A percentile compares a stretch with the other conserved stretches of the same genome.
phyloP scores from a whole-genome alignment of 2,797 vertebrate species.

The Lophius americanus region DNA sequence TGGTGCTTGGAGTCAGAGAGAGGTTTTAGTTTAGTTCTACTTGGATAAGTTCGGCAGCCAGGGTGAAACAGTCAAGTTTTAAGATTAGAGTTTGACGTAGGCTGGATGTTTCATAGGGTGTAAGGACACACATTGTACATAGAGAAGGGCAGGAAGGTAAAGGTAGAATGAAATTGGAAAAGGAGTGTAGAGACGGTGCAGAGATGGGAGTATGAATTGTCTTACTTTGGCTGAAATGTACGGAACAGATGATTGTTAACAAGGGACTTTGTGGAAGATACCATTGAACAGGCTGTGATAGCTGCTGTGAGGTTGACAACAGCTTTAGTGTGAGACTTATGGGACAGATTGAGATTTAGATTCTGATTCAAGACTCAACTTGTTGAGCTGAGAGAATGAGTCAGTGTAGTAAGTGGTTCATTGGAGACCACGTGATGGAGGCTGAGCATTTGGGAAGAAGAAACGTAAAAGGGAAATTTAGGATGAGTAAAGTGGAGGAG shows the following conservation, averaged over 20 bases:
- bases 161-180: slow-evolving; percentile 40
- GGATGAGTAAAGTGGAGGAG: slow-evolving; percentile 45
- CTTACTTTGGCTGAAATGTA: slow-evolving; percentile 29
- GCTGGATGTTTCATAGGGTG: slow-evolving; percentile 41
- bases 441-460: slow-evolving; percentile 23
- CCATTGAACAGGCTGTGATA: slow-evolving; percentile 34
- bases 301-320: slow-evolving; percentile 18
- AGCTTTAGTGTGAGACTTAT: slow-evolving; percentile 20
- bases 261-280: slow-evolving; percentile 41
- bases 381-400: slow-evolving; percentile 30
- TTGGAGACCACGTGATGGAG: slow-evolving; percentile 23
- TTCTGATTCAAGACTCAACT: slow-evolving; percentile 32
- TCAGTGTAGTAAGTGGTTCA: slow-evolving; percentile 6
- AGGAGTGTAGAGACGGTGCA: slow-evolving; percentile 21
- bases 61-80: slow-evolving; percentile 29
- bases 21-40: slow-evolving; percentile 26
- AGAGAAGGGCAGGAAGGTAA: slow-evolving; percentile 33
- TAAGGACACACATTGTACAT: slow-evolving; percentile 33
- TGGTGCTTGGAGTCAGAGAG: slow-evolving; percentile 26
- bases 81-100: slow-evolving; percentile 32
- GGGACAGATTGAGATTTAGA: slow-evolving; percentile 5
- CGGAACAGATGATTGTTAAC: slow-evolving; percentile 27
- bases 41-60: slow-evolving; percentile 54
- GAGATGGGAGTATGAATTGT: slow-evolving; percentile 31
- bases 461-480: slow-evolving; percentile 37